Evolutionary conservation across 2,797 vertebrate genomes (phyloP), one percentile per base, ranked within the genome.

Genomic region (Lophotriccus pileatus): DNA sequence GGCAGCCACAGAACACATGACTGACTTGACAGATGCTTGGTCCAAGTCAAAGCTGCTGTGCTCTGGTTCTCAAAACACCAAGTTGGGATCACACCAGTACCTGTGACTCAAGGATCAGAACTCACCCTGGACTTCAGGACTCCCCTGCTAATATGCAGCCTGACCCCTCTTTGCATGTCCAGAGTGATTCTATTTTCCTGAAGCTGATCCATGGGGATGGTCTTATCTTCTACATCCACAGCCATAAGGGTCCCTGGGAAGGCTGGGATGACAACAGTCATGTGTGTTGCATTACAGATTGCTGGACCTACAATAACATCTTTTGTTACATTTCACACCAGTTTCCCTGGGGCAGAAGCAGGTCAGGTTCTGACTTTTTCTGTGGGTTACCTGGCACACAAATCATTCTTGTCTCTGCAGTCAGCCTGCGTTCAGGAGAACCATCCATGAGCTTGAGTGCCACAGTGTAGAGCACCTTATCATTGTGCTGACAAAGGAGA

Each of bases 201-300:
- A 50, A 97, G 83, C 47, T 95, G 79, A 49, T 91, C 94, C 87
- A 94, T 19, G 0, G 92, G 85, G 7, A 98, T 75, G 9, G 37
- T 75, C 24, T 62, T 87, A 5, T 97, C 63, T 32, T 94, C 92
- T 27, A 97, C 10, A 55, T 8, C 75, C 50, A 98, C 37, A 24
- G 87, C 75, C 12, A 32, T 14, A 14, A 98, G 84, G 24, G 67
- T 84, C 23, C 97, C 98, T 47, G 96, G 97, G 76, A 98, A 98
- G 34, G 89, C 87, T 77, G 98, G 98, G 93, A 98, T 92, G 59
- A 55, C 24, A 28, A 98, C 39, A 55, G 82, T 97, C 97, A 98
- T 94, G n/a, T 98, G 96, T 21, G 98, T 98, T 14, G 89, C 66
- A 66, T 98, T 98, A 34, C 98, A 98, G 23, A 25, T 24, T 39